phyloP scores from a whole-genome alignment of 2,888 invertebrate species.

The Rhimphoctona megacephalus region DNA sequence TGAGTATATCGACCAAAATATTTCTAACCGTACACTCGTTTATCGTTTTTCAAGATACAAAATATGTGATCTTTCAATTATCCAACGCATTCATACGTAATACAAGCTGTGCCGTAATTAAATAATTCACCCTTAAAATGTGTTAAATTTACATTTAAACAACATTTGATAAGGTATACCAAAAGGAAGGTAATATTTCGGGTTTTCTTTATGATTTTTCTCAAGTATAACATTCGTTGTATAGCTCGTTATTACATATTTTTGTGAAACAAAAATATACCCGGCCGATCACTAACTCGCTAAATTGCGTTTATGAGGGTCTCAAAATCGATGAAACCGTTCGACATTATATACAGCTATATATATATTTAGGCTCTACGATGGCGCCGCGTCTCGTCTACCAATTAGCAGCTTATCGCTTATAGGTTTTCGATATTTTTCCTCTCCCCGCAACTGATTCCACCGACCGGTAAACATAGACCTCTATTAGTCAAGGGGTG shows the following conservation, averaged over 20 bases:
- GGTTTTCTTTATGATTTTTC: neutral
- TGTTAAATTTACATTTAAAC: conserved; percentile 50
- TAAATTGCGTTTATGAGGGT: conserved; percentile 69
- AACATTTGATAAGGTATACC: neutral
- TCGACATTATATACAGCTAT: conserved; percentile 65
- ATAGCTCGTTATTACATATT: conserved; percentile 63
- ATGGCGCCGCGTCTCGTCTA: conserved; percentile 80
- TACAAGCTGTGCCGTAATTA: neutral
- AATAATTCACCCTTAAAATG: neutral
- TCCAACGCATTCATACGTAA: neutral
- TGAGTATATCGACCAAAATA: conserved; percentile 2
- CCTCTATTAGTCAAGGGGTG: neutral
- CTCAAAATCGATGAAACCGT: conserved; percentile 61
- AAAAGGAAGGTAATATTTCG: neutral
- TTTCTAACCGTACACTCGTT: neutral
- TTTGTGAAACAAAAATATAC: conserved; percentile 62
- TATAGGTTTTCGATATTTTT: conserved; percentile 83
- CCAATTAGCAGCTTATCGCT: conserved; percentile 84
- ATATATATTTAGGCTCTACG: conserved; percentile 12
- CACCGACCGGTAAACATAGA: conserved; percentile 33
- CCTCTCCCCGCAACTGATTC: conserved; percentile 17
- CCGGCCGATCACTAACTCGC: conserved; percentile 63
- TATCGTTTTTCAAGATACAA: neutral
- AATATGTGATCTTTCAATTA: neutral
- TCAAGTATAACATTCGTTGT: conserved; percentile 26